Conservation (phyloP, 2,797 vertebrate species). For the Epinephelus coioides region DNA sequence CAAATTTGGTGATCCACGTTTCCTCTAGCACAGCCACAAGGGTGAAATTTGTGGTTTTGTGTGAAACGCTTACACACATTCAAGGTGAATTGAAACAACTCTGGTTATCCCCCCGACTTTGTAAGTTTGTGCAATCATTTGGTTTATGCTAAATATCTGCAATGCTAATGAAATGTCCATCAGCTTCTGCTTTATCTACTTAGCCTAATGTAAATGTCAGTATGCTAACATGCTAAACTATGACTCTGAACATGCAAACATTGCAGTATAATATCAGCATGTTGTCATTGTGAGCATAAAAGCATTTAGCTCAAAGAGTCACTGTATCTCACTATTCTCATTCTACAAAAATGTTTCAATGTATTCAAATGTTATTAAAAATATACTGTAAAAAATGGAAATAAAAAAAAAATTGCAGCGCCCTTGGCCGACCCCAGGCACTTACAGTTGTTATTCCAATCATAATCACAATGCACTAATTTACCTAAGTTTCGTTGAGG, state of each 20-base stretch:
- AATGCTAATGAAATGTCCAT: neutral
- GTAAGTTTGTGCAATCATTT: too few relatives aligned
- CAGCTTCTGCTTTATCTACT: neutral
- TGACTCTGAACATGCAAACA: neutral
- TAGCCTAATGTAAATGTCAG: neutral
- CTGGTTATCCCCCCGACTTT: too few relatives aligned
- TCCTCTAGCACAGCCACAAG: neutral
- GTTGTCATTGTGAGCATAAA: neutral
- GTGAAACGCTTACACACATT: too few relatives aligned
- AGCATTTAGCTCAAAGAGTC: neutral
- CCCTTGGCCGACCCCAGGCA: neutral
- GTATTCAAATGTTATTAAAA: neutral
- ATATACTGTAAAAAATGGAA: neutral
- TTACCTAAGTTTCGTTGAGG: neutral
- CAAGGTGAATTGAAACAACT: neutral
- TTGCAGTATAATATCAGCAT: neutral
- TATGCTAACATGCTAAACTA: neutral
- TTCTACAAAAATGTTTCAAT: neutral
- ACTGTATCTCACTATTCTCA: neutral
- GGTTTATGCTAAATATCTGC: too few relatives aligned
- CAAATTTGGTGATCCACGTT: neutral
- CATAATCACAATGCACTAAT: neutral
- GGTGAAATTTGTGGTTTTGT: neutral
- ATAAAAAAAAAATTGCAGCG: too few relatives aligned
- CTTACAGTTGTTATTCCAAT: neutral